Base-by-base conservation (phyloP, 2,888 invertebrate species). In the Diarsia rubi region DNA sequence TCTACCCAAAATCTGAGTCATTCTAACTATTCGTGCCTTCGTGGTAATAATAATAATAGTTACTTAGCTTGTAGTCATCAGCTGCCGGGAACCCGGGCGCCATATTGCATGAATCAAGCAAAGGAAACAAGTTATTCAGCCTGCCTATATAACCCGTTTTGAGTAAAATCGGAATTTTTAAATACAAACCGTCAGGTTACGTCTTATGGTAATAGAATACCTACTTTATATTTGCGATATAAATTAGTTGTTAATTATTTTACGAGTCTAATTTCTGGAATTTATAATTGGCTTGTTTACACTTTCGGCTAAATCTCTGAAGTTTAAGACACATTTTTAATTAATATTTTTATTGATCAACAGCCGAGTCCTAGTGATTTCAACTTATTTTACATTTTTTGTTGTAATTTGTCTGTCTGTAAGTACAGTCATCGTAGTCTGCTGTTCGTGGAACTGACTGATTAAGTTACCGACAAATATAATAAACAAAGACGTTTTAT, bases 71-170 rank as follows among this genome's bases (percentile, higher is more conserved):
- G 12, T 37, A 82, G 69, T 64, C 81, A 84, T 72, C 82, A 82
- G 77, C 82, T 82, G 82, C 77, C 77, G 14, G 69, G 49, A 77
- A 82, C 67, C 69, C 69, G 81, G 81, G 85, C 84, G 67, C 68
- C 59, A 59, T 67, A 14, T 16, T 24, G 14, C 66, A 73, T 77
- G 85, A 82, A 73, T 82, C 82, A 82, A 82, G 85, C 85, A 73
- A 76, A 76, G 80, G 85, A 78, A 86, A 86, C 85, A 63, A 81
- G 86, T 85, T 85, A 85, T 87, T 78, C 64, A 71, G 87, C 85
- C 79, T 85, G 59, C 27, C 37, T 65, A 12, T 60, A 59, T 66
- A 85, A 85, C 85, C 83, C 24, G 85, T 85, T 85, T 16, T 37
- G n/a, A 71, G 8, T 31, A 49, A 19, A 49, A 45, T 44, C 19